Conservation (phyloP, 2,797 vertebrate species). For the Rhynchotus rufescens region DNA sequence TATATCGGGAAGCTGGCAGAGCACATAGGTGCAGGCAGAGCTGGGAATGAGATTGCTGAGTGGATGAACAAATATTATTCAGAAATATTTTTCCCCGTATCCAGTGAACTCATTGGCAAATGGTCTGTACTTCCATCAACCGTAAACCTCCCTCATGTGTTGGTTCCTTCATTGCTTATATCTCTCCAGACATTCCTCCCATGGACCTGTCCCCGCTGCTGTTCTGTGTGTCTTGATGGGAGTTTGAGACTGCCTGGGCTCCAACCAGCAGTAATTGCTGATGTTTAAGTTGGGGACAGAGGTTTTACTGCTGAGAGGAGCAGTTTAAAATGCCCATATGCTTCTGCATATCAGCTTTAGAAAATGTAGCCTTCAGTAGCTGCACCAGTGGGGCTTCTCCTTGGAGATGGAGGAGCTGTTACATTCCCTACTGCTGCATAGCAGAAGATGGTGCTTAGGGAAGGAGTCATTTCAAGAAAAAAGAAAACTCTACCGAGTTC, state of each 20-base stretch:
- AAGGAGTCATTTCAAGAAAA: neutral
- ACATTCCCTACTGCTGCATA: neutral
- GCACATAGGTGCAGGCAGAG: neutral
- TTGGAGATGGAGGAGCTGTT: neutral
- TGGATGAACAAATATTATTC: neutral
- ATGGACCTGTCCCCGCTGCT: neutral
- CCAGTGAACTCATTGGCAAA: fast-evolving
- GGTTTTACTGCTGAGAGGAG: neutral
- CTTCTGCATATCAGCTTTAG: neutral
- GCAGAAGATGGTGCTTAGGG: neutral
- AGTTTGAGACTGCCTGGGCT: neutral
- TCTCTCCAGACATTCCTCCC: neutral
- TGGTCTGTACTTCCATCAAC: neutral
- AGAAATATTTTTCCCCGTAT: neutral
- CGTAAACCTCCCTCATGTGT: neutral
- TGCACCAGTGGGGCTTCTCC: neutral
- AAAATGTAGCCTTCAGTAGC: neutral
- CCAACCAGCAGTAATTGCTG: neutral
- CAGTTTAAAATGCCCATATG: neutral
- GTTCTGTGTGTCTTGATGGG: neutral
- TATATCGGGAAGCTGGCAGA: neutral
- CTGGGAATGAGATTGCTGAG: neutral
- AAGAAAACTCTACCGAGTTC: neutral
- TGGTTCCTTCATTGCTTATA: neutral
- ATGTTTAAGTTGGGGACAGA: neutral